A percentile compares a stretch with the other conserved stretches of the same genome.
Conservation (phyloP, 1,140 invertebrate species). For the Psilanteris sp. region DNA sequence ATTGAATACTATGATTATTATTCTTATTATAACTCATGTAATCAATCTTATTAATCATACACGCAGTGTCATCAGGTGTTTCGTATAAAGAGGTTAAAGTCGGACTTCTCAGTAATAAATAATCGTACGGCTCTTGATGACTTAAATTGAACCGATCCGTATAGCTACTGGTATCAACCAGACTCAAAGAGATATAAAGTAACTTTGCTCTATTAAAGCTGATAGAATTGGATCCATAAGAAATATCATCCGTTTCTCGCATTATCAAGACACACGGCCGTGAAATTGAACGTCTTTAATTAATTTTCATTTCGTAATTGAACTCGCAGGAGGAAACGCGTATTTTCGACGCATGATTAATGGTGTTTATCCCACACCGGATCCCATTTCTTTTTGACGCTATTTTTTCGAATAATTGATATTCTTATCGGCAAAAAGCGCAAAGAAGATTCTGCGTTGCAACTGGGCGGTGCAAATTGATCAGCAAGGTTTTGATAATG, state of each 20-base stretch:
- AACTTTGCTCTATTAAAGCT: constrained; percentile 19
- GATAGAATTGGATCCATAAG: constrained; percentile 17
- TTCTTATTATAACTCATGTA: background rate
- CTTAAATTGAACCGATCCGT: constrained; percentile 23
- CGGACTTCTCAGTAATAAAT: constrained; percentile 19
- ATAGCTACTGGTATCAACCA: background rate
- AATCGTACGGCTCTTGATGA: constrained; percentile 17
- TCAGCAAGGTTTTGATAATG: too few relatives aligned
- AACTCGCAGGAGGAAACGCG: constrained; percentile 11
- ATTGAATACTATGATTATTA: too few relatives aligned
- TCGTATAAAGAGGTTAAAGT: background rate
- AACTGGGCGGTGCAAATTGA: too few relatives aligned
- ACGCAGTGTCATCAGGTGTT: constrained; percentile 5
- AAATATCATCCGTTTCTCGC: constrained; percentile 23
- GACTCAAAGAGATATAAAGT: constrained; percentile 6
- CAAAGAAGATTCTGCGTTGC: too few relatives aligned
- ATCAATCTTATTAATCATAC: constrained; percentile 20
- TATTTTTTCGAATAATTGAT: too few relatives aligned
- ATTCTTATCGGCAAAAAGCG: too few relatives aligned
- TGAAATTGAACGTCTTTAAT: constrained; percentile 38
- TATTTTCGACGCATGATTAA: constrained; percentile 3
- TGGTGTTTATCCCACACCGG: too few relatives aligned
- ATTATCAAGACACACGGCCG: constrained; percentile 17
- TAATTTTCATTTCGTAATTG: constrained; percentile 30
- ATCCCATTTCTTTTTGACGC: too few relatives aligned